Evolutionary conservation across 64 coral and sea anemone species (phyloP).

Genomic region (Pocillopora verrucosa): DNA sequence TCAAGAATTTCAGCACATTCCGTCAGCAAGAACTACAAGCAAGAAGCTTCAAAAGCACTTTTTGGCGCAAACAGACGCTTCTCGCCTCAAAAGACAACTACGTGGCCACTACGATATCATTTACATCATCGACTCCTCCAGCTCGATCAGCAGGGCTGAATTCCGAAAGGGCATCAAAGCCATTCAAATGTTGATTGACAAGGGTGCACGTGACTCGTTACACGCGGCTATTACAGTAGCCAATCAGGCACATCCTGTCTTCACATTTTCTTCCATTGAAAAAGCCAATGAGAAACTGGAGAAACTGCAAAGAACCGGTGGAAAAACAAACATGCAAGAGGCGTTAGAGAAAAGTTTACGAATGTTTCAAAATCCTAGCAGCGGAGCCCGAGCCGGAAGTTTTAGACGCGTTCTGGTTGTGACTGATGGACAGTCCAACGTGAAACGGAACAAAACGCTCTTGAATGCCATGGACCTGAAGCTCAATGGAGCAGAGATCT

Average conservation of each 20-base stretch:
- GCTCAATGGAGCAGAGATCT: constrained; percentile 37
- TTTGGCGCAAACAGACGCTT: background rate
- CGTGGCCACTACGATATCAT: constrained; percentile 10
- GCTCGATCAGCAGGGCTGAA: constrained; percentile 8
- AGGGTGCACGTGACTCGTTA: background rate
- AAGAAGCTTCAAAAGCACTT: constrained; percentile 12
- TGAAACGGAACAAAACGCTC: constrained; percentile 36
- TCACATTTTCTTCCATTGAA: constrained; percentile 5
- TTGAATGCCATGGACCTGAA: constrained; percentile 53
- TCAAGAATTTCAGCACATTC: constrained; percentile 11
- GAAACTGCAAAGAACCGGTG: background rate
- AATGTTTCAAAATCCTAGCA: constrained; percentile 23
- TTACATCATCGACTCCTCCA: constrained; percentile 16
- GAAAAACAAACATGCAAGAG: constrained; percentile 33
- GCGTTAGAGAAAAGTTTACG: constrained; percentile 7
- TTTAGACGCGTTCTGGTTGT: constrained; percentile 44
- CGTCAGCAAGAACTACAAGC: background rate
- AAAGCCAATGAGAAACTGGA: background rate
- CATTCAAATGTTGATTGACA: constrained; percentile 33
- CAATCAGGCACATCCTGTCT: background rate
- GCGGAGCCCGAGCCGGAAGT: constrained; percentile 29
- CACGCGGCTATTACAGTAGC: constrained; percentile 22
- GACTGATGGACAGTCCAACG: constrained; percentile 64
- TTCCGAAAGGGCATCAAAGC: constrained; percentile 20
- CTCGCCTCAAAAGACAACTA: constrained; percentile 21